Conservation (phyloP, 2,113 vertebrate genomes). For the Otus sunia region DNA sequence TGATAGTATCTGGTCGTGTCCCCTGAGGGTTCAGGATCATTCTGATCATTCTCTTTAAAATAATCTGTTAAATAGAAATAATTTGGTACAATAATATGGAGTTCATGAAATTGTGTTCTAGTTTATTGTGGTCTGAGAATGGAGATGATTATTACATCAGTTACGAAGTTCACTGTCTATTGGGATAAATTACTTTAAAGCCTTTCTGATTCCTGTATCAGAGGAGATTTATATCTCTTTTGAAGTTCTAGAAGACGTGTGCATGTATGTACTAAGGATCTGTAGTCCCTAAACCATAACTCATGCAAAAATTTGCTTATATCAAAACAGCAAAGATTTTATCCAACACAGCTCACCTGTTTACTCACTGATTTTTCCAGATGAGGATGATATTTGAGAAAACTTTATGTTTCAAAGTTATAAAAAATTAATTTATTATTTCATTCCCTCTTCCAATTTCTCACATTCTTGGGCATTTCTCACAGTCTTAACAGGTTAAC, state of each 20-base stretch:
- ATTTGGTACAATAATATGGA: slow-evolving; percentile 28
- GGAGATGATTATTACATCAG: background rate
- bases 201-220: background rate
- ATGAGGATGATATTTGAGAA: background rate
- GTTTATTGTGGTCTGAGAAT: background rate
- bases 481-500: background rate
- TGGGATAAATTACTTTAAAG: background rate
- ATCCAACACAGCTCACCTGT: background rate
- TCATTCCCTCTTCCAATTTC: background rate
- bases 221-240: background rate
- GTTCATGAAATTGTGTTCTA: background rate
- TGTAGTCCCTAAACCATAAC: background rate
- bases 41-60: slow-evolving; percentile 69
- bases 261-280: background rate
- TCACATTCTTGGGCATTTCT: background rate
- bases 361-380: background rate
- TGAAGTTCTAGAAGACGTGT: background rate
- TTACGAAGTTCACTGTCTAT: background rate
- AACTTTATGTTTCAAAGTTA: background rate
- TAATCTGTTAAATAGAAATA: slow-evolving; percentile 69
- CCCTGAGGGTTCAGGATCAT: slow-evolving; percentile 66
- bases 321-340: background rate
- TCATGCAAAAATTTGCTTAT: background rate
- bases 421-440: background rate
- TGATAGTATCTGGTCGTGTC: slow-evolving; percentile 72